Percentiles rank a stretch among this genome's conserved stretches.
These are phyloP conservation scores for Coptodon rendalli DNA, from an alignment of 2,113 vertebrate genomes.

Conservation along the genomic window DNA sequence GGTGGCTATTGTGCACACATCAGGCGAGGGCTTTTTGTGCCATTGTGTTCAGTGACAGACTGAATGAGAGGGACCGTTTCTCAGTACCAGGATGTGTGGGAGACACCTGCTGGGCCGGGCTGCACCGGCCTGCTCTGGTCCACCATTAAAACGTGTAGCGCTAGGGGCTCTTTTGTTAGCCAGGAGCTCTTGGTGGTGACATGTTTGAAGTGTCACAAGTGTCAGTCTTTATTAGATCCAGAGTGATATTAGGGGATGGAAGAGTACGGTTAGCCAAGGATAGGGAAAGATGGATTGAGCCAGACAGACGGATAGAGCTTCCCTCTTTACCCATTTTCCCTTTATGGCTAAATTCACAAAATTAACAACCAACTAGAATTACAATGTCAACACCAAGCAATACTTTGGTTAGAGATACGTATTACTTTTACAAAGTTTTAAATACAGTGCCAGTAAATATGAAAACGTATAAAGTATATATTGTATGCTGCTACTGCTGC, in stretches of 20 bases:
- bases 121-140: conserved; percentile 78
- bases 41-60: conserved; percentile 88
- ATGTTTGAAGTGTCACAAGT: conserved; percentile 87
- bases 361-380: neutral
- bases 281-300: conserved; percentile 24
- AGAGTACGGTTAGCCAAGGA: conserved; percentile 8
- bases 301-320: neutral
- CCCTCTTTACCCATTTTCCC: neutral
- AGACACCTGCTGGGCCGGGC: conserved; percentile 90
- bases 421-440: neutral
- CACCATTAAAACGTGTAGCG: conserved; percentile 77
- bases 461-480: neutral
- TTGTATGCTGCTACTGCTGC: neutral
- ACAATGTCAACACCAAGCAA: neutral
- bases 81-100: conserved; percentile 83
- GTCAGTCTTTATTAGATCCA: conserved; percentile 86
- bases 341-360: conserved; percentile 10
- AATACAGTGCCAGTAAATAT: neutral
- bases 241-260: conserved; percentile 68
- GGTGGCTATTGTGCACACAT: conserved; percentile 78
- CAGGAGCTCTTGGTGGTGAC: conserved; percentile 81
- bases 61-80: conserved; percentile 86
- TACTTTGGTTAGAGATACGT: neutral
- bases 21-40: conserved; percentile 73
- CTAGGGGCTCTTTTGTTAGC: conserved; percentile 80